Conservation (phyloP, 2,888 invertebrate genomes). For the Ennomos quercinarius region DNA sequence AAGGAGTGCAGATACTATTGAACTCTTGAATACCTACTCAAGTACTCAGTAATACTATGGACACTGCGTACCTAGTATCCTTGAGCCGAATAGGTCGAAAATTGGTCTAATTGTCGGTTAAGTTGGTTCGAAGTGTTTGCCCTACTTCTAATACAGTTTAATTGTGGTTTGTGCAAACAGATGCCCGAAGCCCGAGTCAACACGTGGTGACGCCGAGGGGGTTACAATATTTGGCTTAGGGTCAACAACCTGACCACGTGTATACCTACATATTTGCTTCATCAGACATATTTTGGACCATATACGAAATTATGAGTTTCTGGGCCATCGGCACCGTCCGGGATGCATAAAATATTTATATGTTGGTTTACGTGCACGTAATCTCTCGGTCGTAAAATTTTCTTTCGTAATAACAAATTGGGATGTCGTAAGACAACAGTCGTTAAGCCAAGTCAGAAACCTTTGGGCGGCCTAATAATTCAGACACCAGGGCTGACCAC, state of each 20-base stretch:
- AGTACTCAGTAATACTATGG: slow-evolving; percentile 8
- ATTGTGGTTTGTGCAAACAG: slow-evolving; percentile 54
- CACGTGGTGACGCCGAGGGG: slow-evolving; percentile 60
- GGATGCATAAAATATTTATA: slow-evolving; percentile 20
- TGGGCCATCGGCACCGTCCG: slow-evolving; percentile 37
- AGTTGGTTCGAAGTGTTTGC: slow-evolving; percentile 21
- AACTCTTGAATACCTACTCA: neutral
- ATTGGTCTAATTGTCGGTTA: slow-evolving; percentile 27
- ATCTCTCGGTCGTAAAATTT: slow-evolving; percentile 21
- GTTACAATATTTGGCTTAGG: slow-evolving; percentile 60
- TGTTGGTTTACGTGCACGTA: slow-evolving; percentile 17
- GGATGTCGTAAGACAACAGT: no score
- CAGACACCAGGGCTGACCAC: no score
- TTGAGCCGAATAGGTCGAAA: slow-evolving; percentile 18
- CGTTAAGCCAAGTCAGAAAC: no score
- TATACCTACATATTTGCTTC: slow-evolving; percentile 44
- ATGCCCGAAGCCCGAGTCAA: slow-evolving; percentile 41
- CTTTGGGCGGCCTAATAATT: no score
- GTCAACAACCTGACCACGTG: slow-evolving; percentile 70
- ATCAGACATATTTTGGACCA: slow-evolving; percentile 57
- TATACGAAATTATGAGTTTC: slow-evolving; percentile 37
- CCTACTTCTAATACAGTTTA: slow-evolving; percentile 32
- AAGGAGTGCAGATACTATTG: no score
- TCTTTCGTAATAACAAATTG: slow-evolving; percentile 15
- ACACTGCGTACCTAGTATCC: slow-evolving; percentile 3